phyloP scores from a whole-genome alignment of 2,113 vertebrate genomes.

The Eolophus roseicapilla region DNA sequence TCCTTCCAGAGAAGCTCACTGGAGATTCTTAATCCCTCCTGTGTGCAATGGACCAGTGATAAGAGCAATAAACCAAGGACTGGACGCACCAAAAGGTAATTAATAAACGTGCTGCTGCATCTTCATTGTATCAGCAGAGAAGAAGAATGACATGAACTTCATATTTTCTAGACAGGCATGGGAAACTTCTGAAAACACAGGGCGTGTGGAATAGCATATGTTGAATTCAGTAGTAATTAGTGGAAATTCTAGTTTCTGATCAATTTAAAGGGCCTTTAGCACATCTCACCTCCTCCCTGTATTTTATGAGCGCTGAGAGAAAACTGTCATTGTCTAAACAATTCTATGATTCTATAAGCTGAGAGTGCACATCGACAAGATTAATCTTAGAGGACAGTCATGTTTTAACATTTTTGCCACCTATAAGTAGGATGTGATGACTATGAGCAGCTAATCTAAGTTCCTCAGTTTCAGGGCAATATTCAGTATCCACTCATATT shows the following conservation, averaged over 20 bases:
- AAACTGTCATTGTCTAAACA: background rate
- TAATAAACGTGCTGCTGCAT: background rate
- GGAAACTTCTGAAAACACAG: background rate
- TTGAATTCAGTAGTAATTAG: background rate
- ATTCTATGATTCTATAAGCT: background rate
- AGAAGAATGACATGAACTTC: background rate
- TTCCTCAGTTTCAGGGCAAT: background rate
- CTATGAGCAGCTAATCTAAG: accelerated
- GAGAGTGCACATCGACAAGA: background rate
- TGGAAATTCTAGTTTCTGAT: background rate
- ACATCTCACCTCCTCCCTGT: background rate
- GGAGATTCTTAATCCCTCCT: background rate
- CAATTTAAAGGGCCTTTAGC: background rate
- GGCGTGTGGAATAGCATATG: background rate
- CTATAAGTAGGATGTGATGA: background rate
- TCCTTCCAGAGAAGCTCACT: background rate
- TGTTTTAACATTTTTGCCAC: background rate
- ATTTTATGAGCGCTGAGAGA: background rate
- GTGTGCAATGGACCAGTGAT: background rate
- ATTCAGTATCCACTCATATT: background rate
- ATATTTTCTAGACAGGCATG: background rate
- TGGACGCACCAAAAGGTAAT: background rate
- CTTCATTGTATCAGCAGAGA: background rate
- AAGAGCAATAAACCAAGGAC: background rate
- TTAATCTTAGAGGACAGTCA: background rate